These are phyloP conservation scores for Dolichoris vasculosae DNA, from an alignment of 1,140 invertebrate species.

Conservation along the genomic window DNA sequence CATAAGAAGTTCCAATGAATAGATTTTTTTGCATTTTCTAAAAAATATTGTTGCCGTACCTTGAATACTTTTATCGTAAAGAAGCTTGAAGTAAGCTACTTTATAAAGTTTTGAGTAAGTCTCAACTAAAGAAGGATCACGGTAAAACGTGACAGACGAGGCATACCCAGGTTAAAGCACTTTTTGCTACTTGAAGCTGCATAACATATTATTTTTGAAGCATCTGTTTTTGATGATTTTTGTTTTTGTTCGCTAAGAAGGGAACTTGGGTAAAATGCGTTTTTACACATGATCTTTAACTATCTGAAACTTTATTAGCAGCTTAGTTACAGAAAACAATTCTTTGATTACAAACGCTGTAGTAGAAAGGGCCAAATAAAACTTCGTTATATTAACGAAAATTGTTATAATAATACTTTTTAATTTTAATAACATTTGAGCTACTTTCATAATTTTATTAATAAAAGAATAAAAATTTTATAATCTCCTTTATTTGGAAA, in stretches of 20 bases:
- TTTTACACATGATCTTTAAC: background rate
- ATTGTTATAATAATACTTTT: background rate
- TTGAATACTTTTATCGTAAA: constrained; percentile 39
- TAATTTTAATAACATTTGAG: background rate
- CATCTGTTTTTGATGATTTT: constrained; percentile 37
- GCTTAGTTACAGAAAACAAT: background rate
- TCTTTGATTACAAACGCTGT: background rate
- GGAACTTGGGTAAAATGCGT: background rate
- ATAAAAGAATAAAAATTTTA: too few relatives aligned
- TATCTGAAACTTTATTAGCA: constrained; percentile 14
- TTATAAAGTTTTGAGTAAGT: constrained; percentile 43
- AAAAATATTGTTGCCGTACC: constrained; percentile 3
- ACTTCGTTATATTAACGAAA: background rate
- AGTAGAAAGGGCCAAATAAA: background rate
- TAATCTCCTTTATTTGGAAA: too few relatives aligned
- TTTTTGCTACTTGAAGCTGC: constrained; percentile 15
- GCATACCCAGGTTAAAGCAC: background rate
- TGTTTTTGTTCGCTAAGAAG: background rate
- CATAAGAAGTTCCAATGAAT: background rate
- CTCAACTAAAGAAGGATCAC: constrained; percentile 33
- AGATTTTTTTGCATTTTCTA: background rate
- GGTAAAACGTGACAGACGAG: constrained; percentile 19
- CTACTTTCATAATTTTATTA: too few relatives aligned
- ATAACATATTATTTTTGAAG: constrained; percentile 24
- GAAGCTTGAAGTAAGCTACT: constrained; percentile 43